A percentile compares a stretch with the other conserved stretches of the same genome.
These are phyloP conservation scores for Steinernema carpocapsae DNA, from an alignment of 2,888 invertebrate genomes.

Conservation along the genomic window DNA sequence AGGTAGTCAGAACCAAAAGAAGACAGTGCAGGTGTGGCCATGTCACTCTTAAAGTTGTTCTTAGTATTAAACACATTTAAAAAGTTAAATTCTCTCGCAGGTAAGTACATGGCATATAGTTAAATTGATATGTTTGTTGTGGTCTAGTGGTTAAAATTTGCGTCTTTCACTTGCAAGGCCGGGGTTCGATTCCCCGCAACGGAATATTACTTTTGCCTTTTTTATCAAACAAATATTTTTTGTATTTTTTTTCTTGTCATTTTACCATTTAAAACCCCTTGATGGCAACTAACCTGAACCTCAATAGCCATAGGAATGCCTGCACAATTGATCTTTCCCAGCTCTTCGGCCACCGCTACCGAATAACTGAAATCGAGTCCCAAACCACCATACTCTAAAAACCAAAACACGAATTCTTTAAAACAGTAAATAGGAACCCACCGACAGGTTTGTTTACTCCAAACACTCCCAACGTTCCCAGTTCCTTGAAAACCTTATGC, in stretches of 20 bases:
- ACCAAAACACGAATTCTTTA: background rate
- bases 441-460: conserved; percentile 73
- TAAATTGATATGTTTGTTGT: background rate
- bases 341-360: conserved; percentile 73
- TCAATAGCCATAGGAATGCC: conserved; percentile 73
- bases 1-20: conserved; percentile 70
- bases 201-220: background rate
- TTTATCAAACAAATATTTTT: background rate
- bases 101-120: background rate
- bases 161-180: no score
- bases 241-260: background rate
- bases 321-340: conserved; percentile 73
- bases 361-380: conserved; percentile 74
- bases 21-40: conserved; percentile 73
- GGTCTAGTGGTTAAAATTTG: background rate
- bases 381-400: conserved; percentile 73
- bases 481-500: conserved; percentile 73
- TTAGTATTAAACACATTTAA: no score
- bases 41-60: conserved; percentile 70
- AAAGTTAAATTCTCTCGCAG: background rate
- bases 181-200: no score
- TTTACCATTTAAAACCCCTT: background rate
- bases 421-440: conserved; percentile 45
- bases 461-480: conserved; percentile 73
- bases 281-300: conserved; percentile 71